A percentile compares a stretch with the other conserved stretches of the same genome.
Conservation (phyloP, 1,140 invertebrate species). For the Medauroidea extradentata region DNA sequence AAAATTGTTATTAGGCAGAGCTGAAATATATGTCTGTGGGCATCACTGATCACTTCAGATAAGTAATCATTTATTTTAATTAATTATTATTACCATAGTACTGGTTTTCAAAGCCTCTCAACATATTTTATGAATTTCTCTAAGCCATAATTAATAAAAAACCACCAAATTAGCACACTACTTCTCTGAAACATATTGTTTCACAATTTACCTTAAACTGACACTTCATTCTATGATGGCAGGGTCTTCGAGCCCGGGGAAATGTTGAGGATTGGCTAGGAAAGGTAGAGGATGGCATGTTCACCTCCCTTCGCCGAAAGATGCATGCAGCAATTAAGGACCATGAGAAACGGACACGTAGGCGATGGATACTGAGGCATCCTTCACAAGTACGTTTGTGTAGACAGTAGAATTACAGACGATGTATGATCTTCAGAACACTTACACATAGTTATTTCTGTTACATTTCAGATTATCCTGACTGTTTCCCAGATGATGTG, state of each 20-base stretch:
- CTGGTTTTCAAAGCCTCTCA: too few species aligned
- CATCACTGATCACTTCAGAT: too few species aligned
- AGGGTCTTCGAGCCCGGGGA: slow-evolving; percentile 77
- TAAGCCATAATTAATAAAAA: too few species aligned
- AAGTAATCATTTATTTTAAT: not conserved
- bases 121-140: too few species aligned
- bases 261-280: slow-evolving; percentile 86
- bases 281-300: slow-evolving; percentile 84
- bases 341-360: slow-evolving; percentile 49
- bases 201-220: too few species aligned
- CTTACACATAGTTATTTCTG: not conserved
- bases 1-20: too few species aligned
- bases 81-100: not conserved
- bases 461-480: slow-evolving; percentile 55
- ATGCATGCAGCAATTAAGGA: slow-evolving; percentile 71
- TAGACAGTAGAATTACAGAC: not conserved
- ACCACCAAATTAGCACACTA: too few species aligned
- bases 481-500: slow-evolving; percentile 85
- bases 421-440: not conserved
- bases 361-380: slow-evolving; percentile 58
- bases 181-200: too few species aligned
- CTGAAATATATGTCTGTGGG: too few species aligned
- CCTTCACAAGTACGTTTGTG: slow-evolving; percentile 50
- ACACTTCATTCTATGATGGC: not conserved
- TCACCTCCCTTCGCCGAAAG: slow-evolving; percentile 61